Conservation (phyloP, 2,888 invertebrate genomes). For the Agonopterix alstromeriana region DNA sequence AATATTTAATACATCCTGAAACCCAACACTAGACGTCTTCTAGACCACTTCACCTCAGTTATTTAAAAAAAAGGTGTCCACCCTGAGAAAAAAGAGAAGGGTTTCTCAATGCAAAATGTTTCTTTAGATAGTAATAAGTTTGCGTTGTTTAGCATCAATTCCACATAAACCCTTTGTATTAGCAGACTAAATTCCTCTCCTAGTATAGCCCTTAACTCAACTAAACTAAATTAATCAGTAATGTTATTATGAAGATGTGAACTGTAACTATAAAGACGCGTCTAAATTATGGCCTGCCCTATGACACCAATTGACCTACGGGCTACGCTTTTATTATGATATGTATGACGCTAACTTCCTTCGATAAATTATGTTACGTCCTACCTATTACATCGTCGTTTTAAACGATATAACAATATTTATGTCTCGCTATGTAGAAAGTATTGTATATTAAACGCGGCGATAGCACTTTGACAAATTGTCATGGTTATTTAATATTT, state of each 20-base stretch:
- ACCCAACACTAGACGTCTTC: too few species aligned
- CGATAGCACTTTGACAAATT: constrained; percentile 2
- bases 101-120: too few species aligned
- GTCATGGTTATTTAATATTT: not conserved
- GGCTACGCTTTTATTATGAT: constrained; percentile 15
- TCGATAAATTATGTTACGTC: constrained; percentile 5
- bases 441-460: constrained; percentile 9
- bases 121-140: too few species aligned
- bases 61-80: too few species aligned
- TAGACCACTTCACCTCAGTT: too few species aligned
- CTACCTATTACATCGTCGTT: constrained; percentile 8
- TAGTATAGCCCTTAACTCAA: too few species aligned
- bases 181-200: too few species aligned
- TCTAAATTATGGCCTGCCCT: constrained; percentile 31
- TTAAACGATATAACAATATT: constrained; percentile 15
- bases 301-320: constrained; percentile 43
- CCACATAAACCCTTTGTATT: too few species aligned
- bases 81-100: too few species aligned
- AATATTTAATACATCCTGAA: too few species aligned
- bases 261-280: constrained; percentile 6
- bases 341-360: constrained; percentile 10
- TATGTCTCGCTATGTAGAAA: constrained; percentile 9
- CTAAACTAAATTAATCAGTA: not conserved
- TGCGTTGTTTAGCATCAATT: too few species aligned
- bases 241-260: not conserved